phyloP scores from a whole-genome alignment of 2,797 vertebrate genomes.

The Mus spretus region DNA sequence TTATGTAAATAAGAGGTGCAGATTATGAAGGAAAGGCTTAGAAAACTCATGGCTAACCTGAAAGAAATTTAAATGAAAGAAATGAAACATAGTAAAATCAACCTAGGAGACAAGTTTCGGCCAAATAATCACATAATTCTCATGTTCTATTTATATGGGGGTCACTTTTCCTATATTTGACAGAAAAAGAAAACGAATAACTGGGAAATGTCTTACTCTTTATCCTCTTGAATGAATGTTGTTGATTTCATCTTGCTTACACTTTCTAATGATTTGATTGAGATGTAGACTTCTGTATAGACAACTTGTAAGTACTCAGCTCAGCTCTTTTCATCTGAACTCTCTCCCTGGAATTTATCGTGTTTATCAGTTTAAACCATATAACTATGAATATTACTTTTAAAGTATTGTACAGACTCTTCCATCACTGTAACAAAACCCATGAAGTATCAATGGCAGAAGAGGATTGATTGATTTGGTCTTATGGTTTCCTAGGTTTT shows the following conservation, averaged over 20 bases:
- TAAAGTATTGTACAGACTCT: background rate
- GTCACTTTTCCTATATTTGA: background rate
- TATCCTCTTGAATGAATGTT: background rate
- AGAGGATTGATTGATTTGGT: background rate
- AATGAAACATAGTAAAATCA: background rate
- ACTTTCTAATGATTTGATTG: conserved; percentile 47
- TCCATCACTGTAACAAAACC: background rate
- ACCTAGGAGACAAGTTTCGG: background rate
- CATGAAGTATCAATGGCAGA: background rate
- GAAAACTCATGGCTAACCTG: background rate
- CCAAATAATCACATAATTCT: background rate
- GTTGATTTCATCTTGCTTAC: background rate
- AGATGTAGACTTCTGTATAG: background rate
- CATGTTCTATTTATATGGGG: background rate
- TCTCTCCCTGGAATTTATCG: background rate
- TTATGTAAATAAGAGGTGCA: background rate
- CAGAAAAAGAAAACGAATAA: background rate
- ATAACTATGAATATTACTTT: background rate
- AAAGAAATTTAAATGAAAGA: conserved; percentile 6
- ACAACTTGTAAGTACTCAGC: background rate
- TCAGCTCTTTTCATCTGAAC: background rate
- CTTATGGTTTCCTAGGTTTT: background rate
- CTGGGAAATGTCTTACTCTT: background rate
- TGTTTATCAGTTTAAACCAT: background rate
- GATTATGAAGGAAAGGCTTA: background rate